A percentile compares a stretch with the other conserved stretches of the same genome.
Evolutionary conservation across 2,888 invertebrate genomes (phyloP).

Genomic region (Scelioninae gen. 1): DNA sequence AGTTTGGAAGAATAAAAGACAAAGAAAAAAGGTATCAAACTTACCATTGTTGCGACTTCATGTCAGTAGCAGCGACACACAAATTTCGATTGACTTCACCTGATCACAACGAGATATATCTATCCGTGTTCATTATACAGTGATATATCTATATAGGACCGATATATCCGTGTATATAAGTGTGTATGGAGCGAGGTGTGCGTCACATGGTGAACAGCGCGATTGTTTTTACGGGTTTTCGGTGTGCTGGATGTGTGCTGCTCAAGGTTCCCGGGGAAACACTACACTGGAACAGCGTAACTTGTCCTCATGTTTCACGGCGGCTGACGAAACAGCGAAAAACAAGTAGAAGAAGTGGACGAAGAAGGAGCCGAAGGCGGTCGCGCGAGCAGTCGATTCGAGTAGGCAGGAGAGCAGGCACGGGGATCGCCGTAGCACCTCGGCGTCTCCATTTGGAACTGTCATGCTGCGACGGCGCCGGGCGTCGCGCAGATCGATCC

Average conservation of each 20-base stretch:
- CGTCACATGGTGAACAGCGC: constrained; percentile 53
- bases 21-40: constrained; percentile 23
- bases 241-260: background rate
- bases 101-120: constrained; percentile 42
- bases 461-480: constrained; percentile 70
- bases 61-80: constrained; percentile 43
- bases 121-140: constrained; percentile 28
- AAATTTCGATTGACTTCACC: constrained; percentile 55
- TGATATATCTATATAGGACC: constrained; percentile 22
- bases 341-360: constrained; percentile 24
- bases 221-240: constrained; percentile 25
- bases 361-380: constrained; percentile 38
- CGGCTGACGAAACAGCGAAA: constrained; percentile 21
- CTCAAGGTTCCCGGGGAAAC: constrained; percentile 4
- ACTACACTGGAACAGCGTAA: constrained; percentile 11
- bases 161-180: constrained; percentile 4
- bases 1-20: constrained; percentile 1
- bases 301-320: constrained; percentile 26
- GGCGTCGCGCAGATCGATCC: constrained; percentile 68
- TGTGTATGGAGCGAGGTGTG: constrained; percentile 19
- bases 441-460: constrained; percentile 70
- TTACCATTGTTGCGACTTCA: constrained; percentile 61
- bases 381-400: constrained; percentile 54
- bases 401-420: constrained; percentile 57
- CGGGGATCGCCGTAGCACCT: constrained; percentile 61